These are phyloP conservation scores for Leptatherina wallacei DNA, from an alignment of 2,797 vertebrate genomes.

Conservation along the genomic window DNA sequence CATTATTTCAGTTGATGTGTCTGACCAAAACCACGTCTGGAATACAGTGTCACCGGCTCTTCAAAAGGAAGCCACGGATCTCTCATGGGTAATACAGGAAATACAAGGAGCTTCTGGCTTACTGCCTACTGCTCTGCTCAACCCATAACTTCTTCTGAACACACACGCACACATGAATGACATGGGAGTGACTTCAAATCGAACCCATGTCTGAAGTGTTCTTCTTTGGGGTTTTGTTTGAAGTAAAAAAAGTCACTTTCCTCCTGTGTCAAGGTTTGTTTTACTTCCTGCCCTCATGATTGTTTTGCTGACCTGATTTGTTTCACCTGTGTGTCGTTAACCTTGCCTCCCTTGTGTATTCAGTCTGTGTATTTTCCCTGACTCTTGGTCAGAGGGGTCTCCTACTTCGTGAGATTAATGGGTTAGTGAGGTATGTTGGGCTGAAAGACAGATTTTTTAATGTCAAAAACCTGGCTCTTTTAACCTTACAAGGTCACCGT, in stretches of 20 bases:
- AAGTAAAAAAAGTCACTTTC: not conserved
- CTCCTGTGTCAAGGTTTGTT: not conserved
- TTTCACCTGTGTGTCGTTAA: conserved; percentile 14
- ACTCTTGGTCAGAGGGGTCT: not conserved
- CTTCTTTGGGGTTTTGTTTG: not conserved
- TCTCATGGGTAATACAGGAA: conserved; percentile 49
- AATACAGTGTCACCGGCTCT: conserved; percentile 38
- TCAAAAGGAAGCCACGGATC: conserved; percentile 41
- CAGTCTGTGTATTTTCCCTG: not conserved
- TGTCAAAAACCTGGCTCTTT: not conserved
- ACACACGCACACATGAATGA: conserved; percentile 18
- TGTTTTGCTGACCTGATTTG: not conserved
- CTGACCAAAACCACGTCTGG: conserved; percentile 36
- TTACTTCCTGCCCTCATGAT: not conserved
- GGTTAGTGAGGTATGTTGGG: not conserved
- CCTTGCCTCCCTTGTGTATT: not conserved
- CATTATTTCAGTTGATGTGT: conserved; percentile 35
- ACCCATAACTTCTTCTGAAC: conserved; percentile 4
- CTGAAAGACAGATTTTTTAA: not conserved
- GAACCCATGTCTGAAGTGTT: conserved; percentile 27
- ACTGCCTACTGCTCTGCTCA: conserved; percentile 35
- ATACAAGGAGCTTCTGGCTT: conserved; percentile 45
- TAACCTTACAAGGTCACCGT: not conserved
- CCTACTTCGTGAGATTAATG: not conserved
- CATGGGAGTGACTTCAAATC: conserved; percentile 25